These are phyloP conservation scores for Drosophila kanekoi DNA, from an alignment of 2,888 invertebrate species.

Conservation along the genomic window DNA sequence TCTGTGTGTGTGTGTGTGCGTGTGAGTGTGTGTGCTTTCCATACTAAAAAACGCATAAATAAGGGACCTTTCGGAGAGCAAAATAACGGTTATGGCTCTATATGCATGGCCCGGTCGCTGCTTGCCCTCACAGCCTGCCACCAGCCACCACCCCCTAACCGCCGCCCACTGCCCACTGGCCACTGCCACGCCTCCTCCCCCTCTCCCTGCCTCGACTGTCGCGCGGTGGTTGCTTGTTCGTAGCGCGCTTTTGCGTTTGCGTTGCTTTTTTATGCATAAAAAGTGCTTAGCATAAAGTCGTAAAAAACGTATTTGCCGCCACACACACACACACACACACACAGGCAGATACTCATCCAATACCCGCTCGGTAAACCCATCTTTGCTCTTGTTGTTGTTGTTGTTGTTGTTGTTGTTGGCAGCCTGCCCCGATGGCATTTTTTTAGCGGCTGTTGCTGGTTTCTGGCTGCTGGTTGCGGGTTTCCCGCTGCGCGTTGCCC, in stretches of 20 bases:
- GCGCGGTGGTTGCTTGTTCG: slow-evolving; percentile 40
- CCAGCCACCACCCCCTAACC: slow-evolving; percentile 5
- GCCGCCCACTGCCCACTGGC: slow-evolving; percentile 7
- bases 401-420: slow-evolving; percentile 66
- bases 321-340: slow-evolving; percentile 42
- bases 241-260: slow-evolving; percentile 21
- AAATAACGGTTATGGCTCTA: slow-evolving; percentile 71
- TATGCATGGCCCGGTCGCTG: slow-evolving; percentile 9
- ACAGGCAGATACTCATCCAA: slow-evolving; percentile 40
- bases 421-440: slow-evolving; percentile 70
- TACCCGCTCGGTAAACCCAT: slow-evolving; percentile 40
- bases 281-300: slow-evolving; percentile 83
- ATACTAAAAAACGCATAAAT: slow-evolving; percentile 83
- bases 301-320: slow-evolving; percentile 81
- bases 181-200: background rate
- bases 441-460: slow-evolving; percentile 38
- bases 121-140: slow-evolving; percentile 15
- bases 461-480: slow-evolving; percentile 33
- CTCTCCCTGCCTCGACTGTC: no score
- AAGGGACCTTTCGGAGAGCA: slow-evolving; percentile 64
- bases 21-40: slow-evolving; percentile 65
- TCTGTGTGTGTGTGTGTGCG: slow-evolving; percentile 15
- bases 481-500: slow-evolving; percentile 38
- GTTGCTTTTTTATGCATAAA: slow-evolving; percentile 77
- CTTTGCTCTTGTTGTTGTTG: slow-evolving; percentile 17